Evolutionary conservation across 2,113 vertebrate species (phyloP), one percentile per base, ranked within the genome.

Genomic region (Pavo muticus): DNA sequence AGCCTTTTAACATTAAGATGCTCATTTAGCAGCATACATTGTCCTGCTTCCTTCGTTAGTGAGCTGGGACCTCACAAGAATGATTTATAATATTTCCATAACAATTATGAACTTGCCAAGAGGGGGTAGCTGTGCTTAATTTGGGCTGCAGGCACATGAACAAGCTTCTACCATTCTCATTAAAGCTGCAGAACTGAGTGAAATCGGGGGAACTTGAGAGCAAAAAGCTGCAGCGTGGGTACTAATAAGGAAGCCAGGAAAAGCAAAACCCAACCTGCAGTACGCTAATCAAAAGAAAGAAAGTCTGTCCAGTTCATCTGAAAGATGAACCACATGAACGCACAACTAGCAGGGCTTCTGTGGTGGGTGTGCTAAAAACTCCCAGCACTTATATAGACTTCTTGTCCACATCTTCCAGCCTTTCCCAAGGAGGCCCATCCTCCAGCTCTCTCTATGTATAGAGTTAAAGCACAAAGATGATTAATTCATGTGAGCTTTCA

Each of bases 21-120:
- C 87, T 88, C 78, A 61, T 91, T 91, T 88, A 92, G 83, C 80
- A n/a, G 88, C 44, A 30, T 75, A 83, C 70, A 72, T 87, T 81
- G 88, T 92, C 88, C 88, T 94, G 44, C 84, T 90, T 96, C 94
- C 94, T 92, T 92, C 94, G 78, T 90, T 81, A 91, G 80, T 65
- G 78, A 70, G 78, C 80, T 61, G 15, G 6, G 90, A 90, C 84
- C 76, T 91, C 90, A 47, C 48, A 52, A 61, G 73, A 39, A 76
- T 47, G 67, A 95, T 91, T 94, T 93, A 72, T 65, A 78, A 4
- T 82, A 59, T 82, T 93, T 90, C 70, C 4, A 1, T 59, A 78
- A 86, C 75, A 75, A 84, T n/a, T 15, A 74, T 61, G 76, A 90
- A 52, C 85, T 91, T 48, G 61, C 15, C 7, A 69, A 81, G 69